These are phyloP conservation scores for Mirounga angustirostris DNA, from an alignment of 2,113 vertebrate genomes.

Conservation along the genomic window DNA sequence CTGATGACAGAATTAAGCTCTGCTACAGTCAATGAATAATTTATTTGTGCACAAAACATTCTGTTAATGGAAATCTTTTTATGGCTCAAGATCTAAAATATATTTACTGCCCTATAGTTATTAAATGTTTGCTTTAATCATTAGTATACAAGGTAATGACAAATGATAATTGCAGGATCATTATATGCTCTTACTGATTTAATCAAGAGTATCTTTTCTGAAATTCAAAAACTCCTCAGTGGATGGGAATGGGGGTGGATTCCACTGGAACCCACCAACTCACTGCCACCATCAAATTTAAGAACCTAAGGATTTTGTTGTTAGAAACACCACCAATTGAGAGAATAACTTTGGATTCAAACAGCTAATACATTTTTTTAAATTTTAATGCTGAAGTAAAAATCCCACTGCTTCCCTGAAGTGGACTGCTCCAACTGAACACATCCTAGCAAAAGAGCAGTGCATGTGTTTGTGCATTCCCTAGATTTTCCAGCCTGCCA, in stretches of 20 bases:
- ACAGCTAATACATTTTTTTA: slow-evolving; percentile 37
- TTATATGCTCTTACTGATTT: slow-evolving; percentile 16
- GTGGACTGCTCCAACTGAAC: background rate
- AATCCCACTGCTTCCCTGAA: background rate
- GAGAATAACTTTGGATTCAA: slow-evolving; percentile 68
- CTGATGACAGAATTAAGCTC: slow-evolving; percentile 80
- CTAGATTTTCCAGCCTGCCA: slow-evolving; percentile 38
- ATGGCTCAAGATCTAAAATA: slow-evolving; percentile 68
- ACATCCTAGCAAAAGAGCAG: background rate
- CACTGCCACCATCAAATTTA: slow-evolving; percentile 17
- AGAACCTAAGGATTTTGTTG: background rate
- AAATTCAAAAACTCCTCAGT: slow-evolving; percentile 73
- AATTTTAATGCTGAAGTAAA: slow-evolving; percentile 64
- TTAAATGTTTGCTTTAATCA: slow-evolving; percentile 82
- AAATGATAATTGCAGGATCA: slow-evolving; percentile 74
- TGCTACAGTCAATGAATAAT: slow-evolving; percentile 73
- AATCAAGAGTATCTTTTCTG: slow-evolving; percentile 80
- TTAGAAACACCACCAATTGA: slow-evolving; percentile 47
- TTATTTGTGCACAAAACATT: slow-evolving; percentile 77
- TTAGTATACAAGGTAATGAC: slow-evolving; percentile 56
- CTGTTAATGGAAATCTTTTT: slow-evolving; percentile 82
- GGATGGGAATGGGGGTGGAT: slow-evolving; percentile 38
- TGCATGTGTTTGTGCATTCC: background rate
- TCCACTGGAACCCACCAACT: background rate
- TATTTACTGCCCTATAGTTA: slow-evolving; percentile 72